These are phyloP conservation scores for Phaedon cochleariae DNA, from an alignment of 2,888 invertebrate species.

Conservation along the genomic window DNA sequence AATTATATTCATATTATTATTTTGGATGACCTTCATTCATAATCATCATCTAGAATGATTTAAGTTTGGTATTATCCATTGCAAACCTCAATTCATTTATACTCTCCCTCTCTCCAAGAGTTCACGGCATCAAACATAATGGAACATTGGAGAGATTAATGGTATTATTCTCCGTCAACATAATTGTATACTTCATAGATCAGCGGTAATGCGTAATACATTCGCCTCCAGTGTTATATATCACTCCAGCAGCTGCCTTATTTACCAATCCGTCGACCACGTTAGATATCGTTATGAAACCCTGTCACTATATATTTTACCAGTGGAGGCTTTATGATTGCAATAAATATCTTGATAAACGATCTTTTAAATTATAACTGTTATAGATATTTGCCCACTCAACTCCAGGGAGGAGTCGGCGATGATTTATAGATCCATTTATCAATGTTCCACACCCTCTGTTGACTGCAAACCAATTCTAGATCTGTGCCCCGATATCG, in stretches of 20 bases:
- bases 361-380: constrained; percentile 64
- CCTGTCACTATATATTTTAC: constrained; percentile 46
- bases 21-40: too few relatives aligned
- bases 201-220: neutral
- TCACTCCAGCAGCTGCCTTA: constrained; percentile 11
- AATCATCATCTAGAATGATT: too few relatives aligned
- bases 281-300: constrained; percentile 50
- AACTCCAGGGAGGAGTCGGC: constrained; percentile 62
- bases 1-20: too few relatives aligned
- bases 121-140: too few relatives aligned
- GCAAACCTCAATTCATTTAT: too few relatives aligned
- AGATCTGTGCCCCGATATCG: constrained; percentile 65
- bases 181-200: neutral
- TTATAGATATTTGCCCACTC: constrained; percentile 65
- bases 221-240: neutral
- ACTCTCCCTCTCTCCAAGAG: too few relatives aligned
- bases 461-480: constrained; percentile 66
- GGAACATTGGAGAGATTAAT: neutral
- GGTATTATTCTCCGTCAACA: neutral
- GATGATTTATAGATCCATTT: constrained; percentile 64
- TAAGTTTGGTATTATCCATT: too few relatives aligned
- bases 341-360: constrained; percentile 64
- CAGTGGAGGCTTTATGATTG: constrained; percentile 59
- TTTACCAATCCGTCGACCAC: constrained; percentile 3
- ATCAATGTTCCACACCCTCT: constrained; percentile 65